Percentiles rank a stretch among this genome's conserved stretches.
These are phyloP conservation scores for Euproctis similis DNA, from an alignment of 2,888 invertebrate species.

Conservation along the genomic window DNA sequence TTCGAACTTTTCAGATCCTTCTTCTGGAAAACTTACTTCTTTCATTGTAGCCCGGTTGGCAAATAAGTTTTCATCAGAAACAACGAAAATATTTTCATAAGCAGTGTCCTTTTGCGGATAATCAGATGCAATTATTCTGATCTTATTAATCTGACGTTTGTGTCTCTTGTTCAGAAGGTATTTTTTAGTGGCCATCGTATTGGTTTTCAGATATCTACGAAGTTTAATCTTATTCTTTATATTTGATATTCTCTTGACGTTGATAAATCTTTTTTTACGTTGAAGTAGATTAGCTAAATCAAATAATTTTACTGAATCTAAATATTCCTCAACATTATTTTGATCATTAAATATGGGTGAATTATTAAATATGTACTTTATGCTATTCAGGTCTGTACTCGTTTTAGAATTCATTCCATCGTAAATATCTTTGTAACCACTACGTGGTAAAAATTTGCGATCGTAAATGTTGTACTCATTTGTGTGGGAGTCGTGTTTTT, in stretches of 20 bases:
- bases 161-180: conserved; percentile 40
- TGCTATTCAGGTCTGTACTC: conserved; percentile 1
- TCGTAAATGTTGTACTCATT: conserved; percentile 40
- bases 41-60: conserved; percentile 41
- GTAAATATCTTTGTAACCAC: conserved; percentile 36
- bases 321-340: conserved; percentile 33
- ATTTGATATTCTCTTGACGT: conserved; percentile 36
- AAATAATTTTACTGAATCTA: conserved; percentile 46
- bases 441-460: conserved; percentile 29
- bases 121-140: conserved; percentile 48
- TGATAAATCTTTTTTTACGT: conserved; percentile 41
- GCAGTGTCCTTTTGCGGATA: conserved; percentile 23
- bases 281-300: conserved; percentile 34
- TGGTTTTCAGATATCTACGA: conserved; percentile 43
- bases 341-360: conserved; percentile 27
- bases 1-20: conserved; percentile 16
- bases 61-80: conserved; percentile 47
- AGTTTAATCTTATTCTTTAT: conserved; percentile 40
- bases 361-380: neutral
- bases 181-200: conserved; percentile 33
- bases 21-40: conserved; percentile 28
- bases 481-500: conserved; percentile 31
- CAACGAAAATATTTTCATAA: conserved; percentile 43
- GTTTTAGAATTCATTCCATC: conserved; percentile 19
- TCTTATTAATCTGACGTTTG: conserved; percentile 52